phyloP scores from a whole-genome alignment of 1,140 invertebrate species.

The Musca vetustissima region DNA sequence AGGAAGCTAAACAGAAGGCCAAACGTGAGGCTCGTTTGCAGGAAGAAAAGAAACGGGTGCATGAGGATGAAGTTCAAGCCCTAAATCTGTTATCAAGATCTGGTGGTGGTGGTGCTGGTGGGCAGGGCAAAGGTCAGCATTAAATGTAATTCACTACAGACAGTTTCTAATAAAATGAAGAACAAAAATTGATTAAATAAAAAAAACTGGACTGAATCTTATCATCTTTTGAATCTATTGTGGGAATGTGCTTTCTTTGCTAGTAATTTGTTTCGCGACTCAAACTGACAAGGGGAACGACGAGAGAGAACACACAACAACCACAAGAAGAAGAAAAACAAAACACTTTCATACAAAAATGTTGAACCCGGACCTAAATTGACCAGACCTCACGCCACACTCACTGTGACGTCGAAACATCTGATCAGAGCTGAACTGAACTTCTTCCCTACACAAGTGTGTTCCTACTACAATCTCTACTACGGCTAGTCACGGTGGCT shows the following conservation, averaged over 20 bases:
- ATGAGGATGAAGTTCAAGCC: conserved; percentile 52
- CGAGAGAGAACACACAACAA: too few relatives aligned
- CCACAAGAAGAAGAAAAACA: not conserved
- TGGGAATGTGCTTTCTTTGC: too few relatives aligned
- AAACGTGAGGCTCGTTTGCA: conserved; percentile 69
- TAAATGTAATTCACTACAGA: too few relatives aligned
- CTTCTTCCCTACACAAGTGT: not conserved
- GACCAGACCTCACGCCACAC: conserved; percentile 16
- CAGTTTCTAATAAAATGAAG: too few relatives aligned
- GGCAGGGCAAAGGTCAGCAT: not conserved
- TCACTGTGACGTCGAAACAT: not conserved
- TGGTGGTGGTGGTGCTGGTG: too few relatives aligned
- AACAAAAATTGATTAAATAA: too few relatives aligned
- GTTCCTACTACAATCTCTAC: not conserved
- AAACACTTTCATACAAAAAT: not conserved
- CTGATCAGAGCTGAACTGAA: not conserved
- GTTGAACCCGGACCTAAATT: conserved; percentile 18
- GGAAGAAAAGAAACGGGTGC: conserved; percentile 62
- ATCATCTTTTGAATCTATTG: too few relatives aligned
- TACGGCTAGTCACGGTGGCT: not conserved
- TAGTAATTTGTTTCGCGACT: too few relatives aligned
- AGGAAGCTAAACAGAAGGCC: conserved; percentile 66
- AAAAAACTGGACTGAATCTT: too few relatives aligned
- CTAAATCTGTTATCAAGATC: conserved; percentile 45
- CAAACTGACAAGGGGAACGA: too few relatives aligned